A percentile compares a stretch with the other conserved stretches of the same genome.
These are phyloP conservation scores for Leuciscus waleckii DNA, from an alignment of 2,797 vertebrate species.

Conservation along the genomic window DNA sequence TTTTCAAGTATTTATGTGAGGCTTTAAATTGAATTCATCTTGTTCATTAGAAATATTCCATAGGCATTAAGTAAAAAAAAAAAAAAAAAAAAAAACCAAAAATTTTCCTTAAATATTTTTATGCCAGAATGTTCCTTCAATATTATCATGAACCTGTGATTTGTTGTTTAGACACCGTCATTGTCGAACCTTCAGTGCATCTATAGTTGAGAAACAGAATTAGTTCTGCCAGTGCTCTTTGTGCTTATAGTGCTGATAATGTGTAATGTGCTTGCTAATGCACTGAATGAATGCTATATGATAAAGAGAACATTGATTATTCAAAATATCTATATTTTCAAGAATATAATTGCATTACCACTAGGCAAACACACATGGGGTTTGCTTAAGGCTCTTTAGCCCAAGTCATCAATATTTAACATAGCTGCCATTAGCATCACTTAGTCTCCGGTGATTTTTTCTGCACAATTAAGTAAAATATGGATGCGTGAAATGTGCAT, in stretches of 20 bases:
- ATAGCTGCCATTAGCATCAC: slow-evolving; percentile 19
- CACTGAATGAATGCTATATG: neutral
- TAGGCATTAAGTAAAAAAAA: neutral
- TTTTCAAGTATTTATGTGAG: neutral
- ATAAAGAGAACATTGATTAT: slow-evolving; percentile 4
- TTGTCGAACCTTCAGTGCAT: neutral
- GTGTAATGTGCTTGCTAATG: neutral
- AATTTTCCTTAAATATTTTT: too few species aligned
- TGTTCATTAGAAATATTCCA: neutral
- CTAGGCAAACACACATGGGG: neutral
- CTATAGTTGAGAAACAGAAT: neutral
- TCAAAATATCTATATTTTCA: neutral
- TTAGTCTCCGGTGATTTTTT: slow-evolving; percentile 5
- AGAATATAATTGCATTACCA: neutral
- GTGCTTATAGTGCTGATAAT: neutral
- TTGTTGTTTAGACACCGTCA: neutral
- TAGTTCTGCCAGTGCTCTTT: neutral
- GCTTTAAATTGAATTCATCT: neutral
- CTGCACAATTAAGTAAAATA: neutral
- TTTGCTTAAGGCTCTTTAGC: slow-evolving; percentile 4
- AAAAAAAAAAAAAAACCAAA: neutral
- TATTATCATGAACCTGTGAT: neutral
- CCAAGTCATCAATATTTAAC: slow-evolving; percentile 29
- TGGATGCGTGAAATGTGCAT: neutral
- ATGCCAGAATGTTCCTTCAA: neutral